Evolutionary conservation across 2,888 invertebrate genomes (phyloP).

Genomic region (Epinotia ramella): DNA sequence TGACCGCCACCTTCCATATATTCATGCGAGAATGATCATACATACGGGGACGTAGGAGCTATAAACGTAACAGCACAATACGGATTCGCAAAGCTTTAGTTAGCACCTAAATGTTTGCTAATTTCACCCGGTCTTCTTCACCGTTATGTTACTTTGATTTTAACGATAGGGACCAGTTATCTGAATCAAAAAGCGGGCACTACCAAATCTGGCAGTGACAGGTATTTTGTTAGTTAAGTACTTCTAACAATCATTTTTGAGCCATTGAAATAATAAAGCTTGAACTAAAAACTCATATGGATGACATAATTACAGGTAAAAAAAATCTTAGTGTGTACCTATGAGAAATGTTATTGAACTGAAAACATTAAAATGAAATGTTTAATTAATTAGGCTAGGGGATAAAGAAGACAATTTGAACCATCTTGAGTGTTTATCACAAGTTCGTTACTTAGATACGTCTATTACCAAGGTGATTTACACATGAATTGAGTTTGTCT

Average conservation of each 20-base stretch:
- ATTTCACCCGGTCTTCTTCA: slow-evolving; percentile 36
- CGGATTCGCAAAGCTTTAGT: slow-evolving; percentile 41
- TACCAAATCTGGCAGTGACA: not conserved
- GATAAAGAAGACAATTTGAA: not conserved
- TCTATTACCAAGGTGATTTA: not conserved
- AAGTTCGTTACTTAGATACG: not conserved
- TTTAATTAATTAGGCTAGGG: not conserved
- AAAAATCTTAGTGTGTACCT: not conserved
- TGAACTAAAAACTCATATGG: not conserved
- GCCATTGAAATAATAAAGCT: not conserved
- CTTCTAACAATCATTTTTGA: not conserved
- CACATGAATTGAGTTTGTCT: not conserved
- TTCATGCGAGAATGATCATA: slow-evolving; percentile 48
- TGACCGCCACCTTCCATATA: slow-evolving; percentile 71
- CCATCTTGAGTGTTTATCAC: not conserved
- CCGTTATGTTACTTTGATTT: slow-evolving; percentile 34
- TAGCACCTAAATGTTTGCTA: slow-evolving; percentile 44
- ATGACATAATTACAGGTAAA: not conserved
- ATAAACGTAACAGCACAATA: slow-evolving; percentile 43
- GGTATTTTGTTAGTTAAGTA: not conserved
- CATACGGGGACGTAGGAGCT: slow-evolving; percentile 24
- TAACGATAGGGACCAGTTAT: slow-evolving; percentile 29
- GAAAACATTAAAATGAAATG: too few relatives aligned
- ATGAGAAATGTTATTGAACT: too few relatives aligned
- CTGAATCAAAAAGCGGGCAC: slow-evolving; percentile 6